Evolutionary conservation across 2,113 vertebrate species (phyloP).

Genomic region (Sciurus niger): DNA sequence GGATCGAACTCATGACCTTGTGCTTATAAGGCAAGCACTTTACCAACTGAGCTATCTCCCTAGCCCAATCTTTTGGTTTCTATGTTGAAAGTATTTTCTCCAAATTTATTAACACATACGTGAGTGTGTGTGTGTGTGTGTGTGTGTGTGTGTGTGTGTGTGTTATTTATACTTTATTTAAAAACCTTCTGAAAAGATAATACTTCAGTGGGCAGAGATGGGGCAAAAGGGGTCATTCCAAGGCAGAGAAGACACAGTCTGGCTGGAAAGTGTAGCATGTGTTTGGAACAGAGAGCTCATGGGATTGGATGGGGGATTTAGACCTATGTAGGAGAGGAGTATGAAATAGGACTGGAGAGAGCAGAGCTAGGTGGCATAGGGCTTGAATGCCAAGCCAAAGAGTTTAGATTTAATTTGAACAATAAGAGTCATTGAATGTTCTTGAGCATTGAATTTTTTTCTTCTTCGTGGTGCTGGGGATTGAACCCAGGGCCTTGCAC

Average conservation of each 20-base stretch:
- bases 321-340: neutral
- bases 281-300: neutral
- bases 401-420: neutral
- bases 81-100: neutral
- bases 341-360: neutral
- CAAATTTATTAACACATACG: neutral
- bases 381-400: neutral
- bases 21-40: too few relatives aligned
- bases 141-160: neutral
- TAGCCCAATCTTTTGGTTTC: neutral
- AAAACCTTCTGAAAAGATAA: neutral
- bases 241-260: neutral
- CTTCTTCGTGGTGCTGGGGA: neutral
- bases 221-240: neutral
- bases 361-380: neutral
- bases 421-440: neutral
- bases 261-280: neutral
- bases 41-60: too few relatives aligned
- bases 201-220: conserved; percentile 2
- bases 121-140: too few relatives aligned
- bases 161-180: neutral
- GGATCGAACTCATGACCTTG: too few relatives aligned
- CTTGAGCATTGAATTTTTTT: neutral
- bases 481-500: neutral
- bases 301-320: neutral